These are phyloP conservation scores for Lutjanus argentimaculatus DNA, from an alignment of 2,797 vertebrate genomes.

Conservation along the genomic window DNA sequence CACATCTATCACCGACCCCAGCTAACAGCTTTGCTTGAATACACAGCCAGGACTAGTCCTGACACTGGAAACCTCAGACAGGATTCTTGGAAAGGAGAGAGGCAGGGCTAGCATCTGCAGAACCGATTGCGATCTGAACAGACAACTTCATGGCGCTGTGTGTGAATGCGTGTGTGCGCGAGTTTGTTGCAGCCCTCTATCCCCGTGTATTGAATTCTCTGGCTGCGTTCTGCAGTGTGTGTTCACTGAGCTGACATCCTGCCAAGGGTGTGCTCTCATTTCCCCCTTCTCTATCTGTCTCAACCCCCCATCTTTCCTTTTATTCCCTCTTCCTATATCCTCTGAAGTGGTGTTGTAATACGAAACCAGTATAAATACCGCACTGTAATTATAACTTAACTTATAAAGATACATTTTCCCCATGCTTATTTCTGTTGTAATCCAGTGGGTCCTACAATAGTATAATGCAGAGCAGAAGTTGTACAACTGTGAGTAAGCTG, in stretches of 20 bases:
- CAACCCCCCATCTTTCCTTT: conserved; percentile 55
- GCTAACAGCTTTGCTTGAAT: conserved; percentile 45
- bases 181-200: conserved; percentile 52
- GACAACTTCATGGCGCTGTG: conserved; percentile 65
- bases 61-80: conserved; percentile 71
- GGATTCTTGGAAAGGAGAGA: conserved; percentile 63
- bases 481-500: not conserved
- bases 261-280: conserved; percentile 75
- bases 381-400: conserved; percentile 37
- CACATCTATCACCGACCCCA: conserved; percentile 31
- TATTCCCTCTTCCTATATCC: conserved; percentile 50
- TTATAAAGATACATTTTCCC: conserved; percentile 10
- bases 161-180: conserved; percentile 31
- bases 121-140: conserved; percentile 72
- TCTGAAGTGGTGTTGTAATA: conserved; percentile 55
- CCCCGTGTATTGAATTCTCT: conserved; percentile 77
- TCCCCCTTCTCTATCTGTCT: conserved; percentile 54
- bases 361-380: conserved; percentile 41
- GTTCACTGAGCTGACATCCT: conserved; percentile 75
- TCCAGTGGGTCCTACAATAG: not conserved
- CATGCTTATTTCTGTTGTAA: conserved; percentile 29
- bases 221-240: conserved; percentile 64
- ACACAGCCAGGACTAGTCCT: conserved; percentile 36
- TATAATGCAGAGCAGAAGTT: not conserved
- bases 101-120: conserved; percentile 70